Percentiles rank a stretch among this genome's conserved stretches.
Conservation (phyloP, 1,140 invertebrate genomes). For the Apis florea region DNA sequence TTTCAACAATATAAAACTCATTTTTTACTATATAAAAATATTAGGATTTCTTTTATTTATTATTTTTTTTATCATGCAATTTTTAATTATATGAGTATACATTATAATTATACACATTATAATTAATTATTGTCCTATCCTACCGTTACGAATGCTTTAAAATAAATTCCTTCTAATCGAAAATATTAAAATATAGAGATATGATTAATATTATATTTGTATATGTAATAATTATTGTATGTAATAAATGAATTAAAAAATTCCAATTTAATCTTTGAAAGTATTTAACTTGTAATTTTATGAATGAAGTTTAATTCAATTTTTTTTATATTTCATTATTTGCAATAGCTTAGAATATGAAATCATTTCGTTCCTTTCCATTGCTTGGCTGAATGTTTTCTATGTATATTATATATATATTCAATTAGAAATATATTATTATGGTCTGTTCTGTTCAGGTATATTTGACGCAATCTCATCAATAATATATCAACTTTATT, state of each 20-base stretch:
- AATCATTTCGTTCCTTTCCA: not conserved
- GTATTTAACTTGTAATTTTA: not conserved
- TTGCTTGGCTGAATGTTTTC: not conserved
- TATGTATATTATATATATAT: not conserved
- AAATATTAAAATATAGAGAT: too few species aligned
- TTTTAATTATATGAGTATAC: too few species aligned
- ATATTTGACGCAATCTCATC: slow-evolving; percentile 80
- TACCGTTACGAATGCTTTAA: too few species aligned
- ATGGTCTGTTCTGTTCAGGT: slow-evolving; percentile 83
- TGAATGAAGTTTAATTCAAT: not conserved
- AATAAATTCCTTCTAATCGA: too few species aligned
- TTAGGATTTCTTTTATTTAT: too few species aligned
- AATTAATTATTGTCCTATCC: too few species aligned
- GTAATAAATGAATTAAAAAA: not conserved
- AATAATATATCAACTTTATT: slow-evolving; percentile 83
- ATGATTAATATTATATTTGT: too few species aligned
- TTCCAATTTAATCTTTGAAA: not conserved
- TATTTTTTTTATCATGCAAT: too few species aligned
- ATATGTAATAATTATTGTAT: too few species aligned
- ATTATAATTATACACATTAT: too few species aligned
- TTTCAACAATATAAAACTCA: too few species aligned
- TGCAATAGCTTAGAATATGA: not conserved
- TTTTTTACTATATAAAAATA: too few species aligned
- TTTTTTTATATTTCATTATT: not conserved
- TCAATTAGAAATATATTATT: slow-evolving; percentile 69